These are phyloP conservation scores for Thamnophis elegans DNA, from an alignment of 2,797 vertebrate genomes.

Conservation along the genomic window DNA sequence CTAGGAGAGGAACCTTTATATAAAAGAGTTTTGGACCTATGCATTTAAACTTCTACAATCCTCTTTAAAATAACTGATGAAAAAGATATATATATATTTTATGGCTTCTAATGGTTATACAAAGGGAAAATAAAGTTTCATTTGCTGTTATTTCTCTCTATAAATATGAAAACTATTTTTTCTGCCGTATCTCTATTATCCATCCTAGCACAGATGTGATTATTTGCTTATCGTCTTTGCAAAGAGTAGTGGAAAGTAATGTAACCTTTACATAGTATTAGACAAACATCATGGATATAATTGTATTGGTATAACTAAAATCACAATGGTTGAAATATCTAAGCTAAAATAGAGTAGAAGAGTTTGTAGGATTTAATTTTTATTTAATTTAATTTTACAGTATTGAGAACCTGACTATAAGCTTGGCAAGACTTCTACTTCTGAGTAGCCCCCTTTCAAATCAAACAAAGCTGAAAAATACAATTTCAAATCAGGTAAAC, in stretches of 20 bases:
- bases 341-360: not conserved
- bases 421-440: not conserved
- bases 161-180: conserved; percentile 16
- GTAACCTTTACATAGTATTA: conserved; percentile 28
- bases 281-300: conserved; percentile 11
- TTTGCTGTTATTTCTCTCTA: conserved; percentile 6
- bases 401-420: not conserved
- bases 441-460: not conserved
- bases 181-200: not conserved
- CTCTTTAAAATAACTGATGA: not conserved
- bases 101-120: not conserved
- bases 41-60: not conserved
- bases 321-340: not conserved
- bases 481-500: not conserved
- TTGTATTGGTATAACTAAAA: not conserved
- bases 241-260: conserved; percentile 13
- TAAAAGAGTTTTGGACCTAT: not conserved
- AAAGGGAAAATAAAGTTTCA: not conserved
- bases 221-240: conserved; percentile 15
- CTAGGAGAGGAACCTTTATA: too few relatives aligned
- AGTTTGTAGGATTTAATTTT: not conserved
- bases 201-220: conserved; percentile 33
- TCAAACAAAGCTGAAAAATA: not conserved
- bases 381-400: not conserved
- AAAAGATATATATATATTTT: not conserved